Evolutionary conservation across 2,888 invertebrate species (phyloP).

Genomic region (Strigamia transsilvanica): DNA sequence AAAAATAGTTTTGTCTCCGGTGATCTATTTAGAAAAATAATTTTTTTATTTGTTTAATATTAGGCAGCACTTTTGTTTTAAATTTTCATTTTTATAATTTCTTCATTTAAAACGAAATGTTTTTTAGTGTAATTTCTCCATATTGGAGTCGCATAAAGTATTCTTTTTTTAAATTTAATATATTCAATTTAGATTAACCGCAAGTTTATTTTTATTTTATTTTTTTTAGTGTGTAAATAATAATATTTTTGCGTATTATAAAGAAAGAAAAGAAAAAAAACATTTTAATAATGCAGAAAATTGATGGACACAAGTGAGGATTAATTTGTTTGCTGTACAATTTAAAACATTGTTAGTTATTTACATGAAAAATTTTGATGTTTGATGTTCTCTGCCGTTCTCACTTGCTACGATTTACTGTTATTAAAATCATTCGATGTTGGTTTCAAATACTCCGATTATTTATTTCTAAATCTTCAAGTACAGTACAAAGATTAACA

Average conservation of each 20-base stretch:
- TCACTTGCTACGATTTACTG: constrained; percentile 16
- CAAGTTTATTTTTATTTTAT: not conserved
- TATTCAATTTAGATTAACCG: not conserved
- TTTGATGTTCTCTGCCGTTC: constrained; percentile 8
- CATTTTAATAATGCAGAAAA: not conserved
- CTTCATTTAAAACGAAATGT: not conserved
- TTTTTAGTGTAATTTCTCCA: constrained; percentile 37
- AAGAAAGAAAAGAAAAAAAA: not conserved
- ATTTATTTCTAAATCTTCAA: not conserved
- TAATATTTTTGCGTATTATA: not conserved
- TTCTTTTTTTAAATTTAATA: constrained; percentile 28
- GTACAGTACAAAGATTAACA: not conserved
- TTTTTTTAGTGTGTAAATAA: constrained; percentile 11
- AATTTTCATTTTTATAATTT: constrained; percentile 15
- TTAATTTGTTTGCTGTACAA: not conserved
- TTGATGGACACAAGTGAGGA: not conserved
- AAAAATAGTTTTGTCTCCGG: constrained; percentile 25
- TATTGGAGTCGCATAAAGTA: constrained; percentile 28
- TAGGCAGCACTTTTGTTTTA: not conserved
- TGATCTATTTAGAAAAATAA: not conserved
- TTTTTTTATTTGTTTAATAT: not conserved
- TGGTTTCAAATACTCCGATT: not conserved
- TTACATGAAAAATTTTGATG: not conserved
- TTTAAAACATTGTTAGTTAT: not conserved
- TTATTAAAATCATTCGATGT: constrained; percentile 40